Evolutionary conservation across 2,888 invertebrate species (phyloP).

Genomic region (Parasteatoda lunata): DNA sequence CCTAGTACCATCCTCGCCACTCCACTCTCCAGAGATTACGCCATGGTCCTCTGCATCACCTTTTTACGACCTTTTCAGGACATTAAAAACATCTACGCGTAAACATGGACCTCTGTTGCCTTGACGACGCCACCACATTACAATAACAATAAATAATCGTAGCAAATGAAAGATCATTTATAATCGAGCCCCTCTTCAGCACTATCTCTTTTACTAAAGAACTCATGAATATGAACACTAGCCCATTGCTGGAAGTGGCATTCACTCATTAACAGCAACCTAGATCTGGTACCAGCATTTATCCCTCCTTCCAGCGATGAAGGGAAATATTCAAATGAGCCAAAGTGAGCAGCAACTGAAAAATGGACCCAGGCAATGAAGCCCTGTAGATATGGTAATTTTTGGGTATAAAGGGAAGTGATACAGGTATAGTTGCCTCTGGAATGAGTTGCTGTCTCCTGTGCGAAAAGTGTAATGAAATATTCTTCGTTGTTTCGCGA

Average conservation of each 20-base stretch:
- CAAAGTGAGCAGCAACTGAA: not conserved
- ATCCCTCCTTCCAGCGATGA: not conserved
- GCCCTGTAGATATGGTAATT: slow-evolving; percentile 29
- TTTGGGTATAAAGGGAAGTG: not conserved
- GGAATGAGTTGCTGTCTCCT: too few relatives aligned
- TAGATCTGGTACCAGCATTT: not conserved
- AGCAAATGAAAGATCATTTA: slow-evolving; percentile 34
- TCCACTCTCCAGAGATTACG: not conserved
- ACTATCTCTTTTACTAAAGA: slow-evolving; percentile 12
- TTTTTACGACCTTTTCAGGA: not conserved
- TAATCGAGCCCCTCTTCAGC: slow-evolving; percentile 25
- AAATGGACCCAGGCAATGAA: slow-evolving; percentile 26
- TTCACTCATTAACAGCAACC: slow-evolving; percentile 33
- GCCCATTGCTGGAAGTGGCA: not conserved
- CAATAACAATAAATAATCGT: slow-evolving; percentile 48
- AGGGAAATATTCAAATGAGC: slow-evolving; percentile 44
- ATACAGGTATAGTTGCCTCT: not conserved
- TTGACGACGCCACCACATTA: slow-evolving; percentile 5
- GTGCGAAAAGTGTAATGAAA: too few relatives aligned
- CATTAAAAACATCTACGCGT: not conserved
- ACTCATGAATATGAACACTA: slow-evolving; percentile 41
- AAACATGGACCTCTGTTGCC: not conserved
- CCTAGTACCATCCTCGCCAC: not conserved
- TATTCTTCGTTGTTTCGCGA: too few relatives aligned
- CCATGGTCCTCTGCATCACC: not conserved